Percentiles rank a stretch among this genome's conserved stretches.
Evolutionary conservation across 2,888 invertebrate genomes (phyloP).

Genomic region (Noctua janthe): DNA sequence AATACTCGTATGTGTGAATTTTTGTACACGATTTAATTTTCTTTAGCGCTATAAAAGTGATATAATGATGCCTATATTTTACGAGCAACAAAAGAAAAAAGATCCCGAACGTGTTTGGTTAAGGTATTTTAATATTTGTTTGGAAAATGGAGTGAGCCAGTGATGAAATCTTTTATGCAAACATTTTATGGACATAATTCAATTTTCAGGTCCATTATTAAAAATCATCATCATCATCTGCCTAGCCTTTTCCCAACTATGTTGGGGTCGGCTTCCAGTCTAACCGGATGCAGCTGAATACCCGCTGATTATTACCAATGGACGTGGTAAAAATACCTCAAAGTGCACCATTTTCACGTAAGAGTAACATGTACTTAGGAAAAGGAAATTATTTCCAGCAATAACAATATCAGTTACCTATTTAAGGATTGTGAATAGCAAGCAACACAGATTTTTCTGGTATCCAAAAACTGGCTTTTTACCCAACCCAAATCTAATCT

Average conservation of each 20-base stretch:
- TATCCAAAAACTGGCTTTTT: background rate
- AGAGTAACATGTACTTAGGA: too few relatives aligned
- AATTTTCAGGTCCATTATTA: too few relatives aligned
- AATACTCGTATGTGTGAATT: background rate
- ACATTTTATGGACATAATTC: background rate
- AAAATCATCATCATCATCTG: too few relatives aligned
- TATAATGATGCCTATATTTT: constrained; percentile 34
- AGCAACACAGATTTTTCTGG: background rate
- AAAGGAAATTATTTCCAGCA: background rate
- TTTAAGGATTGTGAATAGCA: too few relatives aligned
- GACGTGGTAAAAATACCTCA: background rate
- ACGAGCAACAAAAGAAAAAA: constrained; percentile 3
- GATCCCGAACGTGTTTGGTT: background rate
- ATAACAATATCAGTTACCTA: too few relatives aligned
- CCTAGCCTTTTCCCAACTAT: too few relatives aligned
- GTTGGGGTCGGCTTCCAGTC: too few relatives aligned
- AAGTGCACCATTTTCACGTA: too few relatives aligned
- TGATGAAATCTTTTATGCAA: constrained; percentile 6
- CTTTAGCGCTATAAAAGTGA: constrained; percentile 34
- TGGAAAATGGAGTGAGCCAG: background rate
- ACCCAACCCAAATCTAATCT: background rate
- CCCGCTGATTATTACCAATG: too few relatives aligned
- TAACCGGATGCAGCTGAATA: too few relatives aligned
- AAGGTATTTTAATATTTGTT: constrained; percentile 14
- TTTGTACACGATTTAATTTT: constrained; percentile 29